phyloP scores from a whole-genome alignment of 2,888 invertebrate species.

The Agriopis leucophaearia region DNA sequence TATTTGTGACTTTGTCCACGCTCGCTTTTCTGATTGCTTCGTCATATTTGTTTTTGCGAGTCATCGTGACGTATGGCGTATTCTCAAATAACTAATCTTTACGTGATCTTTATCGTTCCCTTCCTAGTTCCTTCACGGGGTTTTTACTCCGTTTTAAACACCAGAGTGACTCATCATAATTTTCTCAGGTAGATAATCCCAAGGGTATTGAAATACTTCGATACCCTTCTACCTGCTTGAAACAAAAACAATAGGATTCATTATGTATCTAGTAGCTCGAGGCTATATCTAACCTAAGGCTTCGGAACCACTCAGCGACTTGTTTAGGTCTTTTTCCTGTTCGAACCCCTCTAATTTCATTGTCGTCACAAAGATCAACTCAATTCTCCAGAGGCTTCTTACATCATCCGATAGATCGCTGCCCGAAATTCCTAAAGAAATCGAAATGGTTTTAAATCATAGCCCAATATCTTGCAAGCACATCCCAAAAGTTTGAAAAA shows the following conservation, averaged over 20 bases:
- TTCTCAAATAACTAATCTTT: constrained; percentile 27
- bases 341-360: constrained; percentile 17
- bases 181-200: constrained; percentile 36
- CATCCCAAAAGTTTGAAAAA: constrained; percentile 8
- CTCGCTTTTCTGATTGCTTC: constrained; percentile 7
- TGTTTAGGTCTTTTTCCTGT: constrained; percentile 16
- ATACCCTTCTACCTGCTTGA: constrained; percentile 37
- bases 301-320: constrained; percentile 15
- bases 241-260: constrained; percentile 32
- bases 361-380: constrained; percentile 40
- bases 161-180: constrained; percentile 26
- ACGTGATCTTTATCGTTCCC: constrained; percentile 16
- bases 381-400: constrained; percentile 56
- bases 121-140: neutral
- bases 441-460: constrained; percentile 82
- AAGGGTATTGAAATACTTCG: constrained; percentile 29
- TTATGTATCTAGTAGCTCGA: constrained; percentile 36
- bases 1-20: constrained; percentile 5
- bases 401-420: constrained; percentile 40
- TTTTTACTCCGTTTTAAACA: constrained; percentile 29
- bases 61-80: constrained; percentile 18
- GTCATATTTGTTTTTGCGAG: constrained; percentile 17
- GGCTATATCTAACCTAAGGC: constrained; percentile 28
- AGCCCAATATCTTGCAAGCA: constrained; percentile 53
- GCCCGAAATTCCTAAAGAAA: constrained; percentile 82